Base-by-base conservation (phyloP, 2,888 invertebrate genomes). In the Lepidochrysops patricia region DNA sequence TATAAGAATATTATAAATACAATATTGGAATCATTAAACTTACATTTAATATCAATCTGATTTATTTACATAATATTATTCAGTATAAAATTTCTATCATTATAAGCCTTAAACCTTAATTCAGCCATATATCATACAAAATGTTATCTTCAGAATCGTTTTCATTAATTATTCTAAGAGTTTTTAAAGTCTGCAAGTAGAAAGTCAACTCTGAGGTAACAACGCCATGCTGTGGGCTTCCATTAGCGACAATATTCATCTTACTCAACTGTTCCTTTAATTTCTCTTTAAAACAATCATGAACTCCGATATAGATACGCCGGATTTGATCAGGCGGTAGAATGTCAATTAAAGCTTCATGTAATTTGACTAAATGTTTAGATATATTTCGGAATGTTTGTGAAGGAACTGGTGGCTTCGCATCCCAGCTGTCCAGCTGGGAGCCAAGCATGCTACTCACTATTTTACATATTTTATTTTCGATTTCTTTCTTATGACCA, bases 201-300 rank as follows among this genome's bases (percentile, higher is more conserved):
- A 97, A 97, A 64, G 96, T 95, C 73, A 97, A 84, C 87, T 97
- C 97, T 6, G 96, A 95, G 34, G 96, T 97, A n/a, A 97, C 97
- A 59, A 96, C 93, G 48, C 97, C 98, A 79, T 98, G 98, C 76
- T 98, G 97, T 1, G 98, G 98, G 56, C 98, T 97, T n/a, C 98
- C 98, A 86, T 98, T 97, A 70, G 97, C 98, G 61, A 94, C 93
- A 68, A 98, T 96, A 75, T 97, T 96, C 91, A 97, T 93, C 79
- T 94, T 94, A 2, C 92, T 77, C 68, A 98, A 88, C 76, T 97
- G 96, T 72, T 96, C 95, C 80, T 96, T 91, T 68, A 98, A 87
- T 76, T 95, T 94, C 68, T 94, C 94, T 85, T 97, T 97, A 76
- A 98, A 97, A 71, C 94, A 94, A 75, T 92, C 92, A 83, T 97